Percentiles rank a stretch among this genome's conserved stretches.
Evolutionary conservation across 2,797 vertebrate species (phyloP).

Genomic region (Brachyrhaphis roseni): DNA sequence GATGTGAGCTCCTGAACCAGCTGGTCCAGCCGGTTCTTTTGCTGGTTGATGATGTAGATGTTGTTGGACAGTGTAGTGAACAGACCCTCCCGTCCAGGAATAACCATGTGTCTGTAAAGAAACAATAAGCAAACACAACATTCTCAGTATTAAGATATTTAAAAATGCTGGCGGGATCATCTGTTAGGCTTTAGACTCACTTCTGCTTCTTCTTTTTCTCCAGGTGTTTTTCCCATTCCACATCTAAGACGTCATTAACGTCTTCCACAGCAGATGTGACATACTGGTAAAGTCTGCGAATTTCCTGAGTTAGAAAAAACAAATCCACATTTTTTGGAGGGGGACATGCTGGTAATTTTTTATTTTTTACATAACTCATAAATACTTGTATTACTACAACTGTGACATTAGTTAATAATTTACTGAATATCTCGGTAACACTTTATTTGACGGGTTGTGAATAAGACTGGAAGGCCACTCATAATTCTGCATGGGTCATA

Average conservation of each 20-base stretch:
- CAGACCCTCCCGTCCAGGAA: constrained; percentile 91
- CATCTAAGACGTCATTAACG: constrained; percentile 92
- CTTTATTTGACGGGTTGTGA: too few species aligned
- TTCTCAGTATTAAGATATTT: background rate
- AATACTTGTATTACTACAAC: background rate
- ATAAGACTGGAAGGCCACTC: background rate
- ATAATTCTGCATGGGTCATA: background rate
- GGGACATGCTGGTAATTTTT: background rate
- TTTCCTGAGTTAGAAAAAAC: constrained; percentile 81
- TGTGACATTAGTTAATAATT: background rate
- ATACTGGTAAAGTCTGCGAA: constrained; percentile 93
- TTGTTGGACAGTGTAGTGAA: constrained; percentile 94
- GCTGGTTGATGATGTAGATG: constrained; percentile 93
- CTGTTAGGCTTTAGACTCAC: constrained; percentile 42
- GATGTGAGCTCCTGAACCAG: constrained; percentile 86
- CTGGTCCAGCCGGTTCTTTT: constrained; percentile 88
- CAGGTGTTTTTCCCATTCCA: constrained; percentile 95
- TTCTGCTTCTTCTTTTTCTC: constrained; percentile 90
- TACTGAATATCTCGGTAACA: too few species aligned
- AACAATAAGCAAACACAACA: background rate
- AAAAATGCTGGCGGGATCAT: background rate
- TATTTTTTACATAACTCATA: constrained; percentile 5
- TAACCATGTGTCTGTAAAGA: constrained; percentile 84
- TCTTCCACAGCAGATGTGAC: constrained; percentile 93
- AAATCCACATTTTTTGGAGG: background rate